Base-by-base conservation (phyloP, 2,797 vertebrate species). In the Molossus molossus region DNA sequence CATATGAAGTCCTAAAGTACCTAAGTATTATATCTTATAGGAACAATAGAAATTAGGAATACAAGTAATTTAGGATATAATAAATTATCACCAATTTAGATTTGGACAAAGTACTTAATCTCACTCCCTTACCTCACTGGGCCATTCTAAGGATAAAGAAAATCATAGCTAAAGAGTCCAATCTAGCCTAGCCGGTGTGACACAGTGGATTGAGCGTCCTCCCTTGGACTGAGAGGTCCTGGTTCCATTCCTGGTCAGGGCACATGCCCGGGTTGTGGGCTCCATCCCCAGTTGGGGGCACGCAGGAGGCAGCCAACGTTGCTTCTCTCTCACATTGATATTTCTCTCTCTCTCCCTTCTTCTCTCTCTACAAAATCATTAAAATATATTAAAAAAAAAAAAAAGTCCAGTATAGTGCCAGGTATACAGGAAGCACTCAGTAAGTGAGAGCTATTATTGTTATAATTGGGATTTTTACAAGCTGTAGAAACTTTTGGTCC, bases 141-240 rank as follows among this genome's bases (percentile, higher is more conserved):
- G 55, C 10, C 13, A 21, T 55, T 70, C 29, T 90, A 79, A 94
- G 20, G 53, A 83, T 75, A 93, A 45, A 23, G 95, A 37, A 84
- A 45, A 55, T 81, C 15, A 37, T 13, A 89, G 18, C 15, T 40
- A 37, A 85, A 82, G 18, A 33, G 40, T n/a, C 27, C 40, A 69
- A 25, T 5, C 3, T 15, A 45, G 55, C 40, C 40, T 3, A 45
- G 40, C 40, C 40, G 3, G 40, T 45, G 40, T 45, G 40, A 6
- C 40, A 5, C 40, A 5, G 40, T 45, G 40, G 40, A 5, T 45
- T 45, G 40, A 45, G 40, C 40, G 40, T 45, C 40, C 40, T 45
- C 40, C 40, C 40, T 5, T 45, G 40, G 40, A 45, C 40, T 45
- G 40, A 45, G 40, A 45, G 40, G 40, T 45, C 40, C 40, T 45